phyloP scores from a whole-genome alignment of 2,113 vertebrate species.

The Nothocercus nigrocapillus region DNA sequence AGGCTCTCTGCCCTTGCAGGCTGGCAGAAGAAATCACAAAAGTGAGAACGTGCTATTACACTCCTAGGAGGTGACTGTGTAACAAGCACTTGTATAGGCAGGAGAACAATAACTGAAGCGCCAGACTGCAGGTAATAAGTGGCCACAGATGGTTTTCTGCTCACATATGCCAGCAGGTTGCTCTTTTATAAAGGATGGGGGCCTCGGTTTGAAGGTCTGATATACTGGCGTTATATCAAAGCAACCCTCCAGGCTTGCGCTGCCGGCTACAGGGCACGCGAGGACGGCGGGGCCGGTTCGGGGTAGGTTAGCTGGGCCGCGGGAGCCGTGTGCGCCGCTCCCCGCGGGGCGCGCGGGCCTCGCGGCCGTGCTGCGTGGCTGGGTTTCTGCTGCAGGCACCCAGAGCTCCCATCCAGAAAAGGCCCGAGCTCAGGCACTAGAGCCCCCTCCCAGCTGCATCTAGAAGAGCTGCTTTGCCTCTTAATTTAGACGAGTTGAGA shows the following conservation, averaged over 20 bases:
- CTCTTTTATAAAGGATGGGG: neutral
- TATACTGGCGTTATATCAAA: neutral
- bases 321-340: neutral
- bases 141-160: neutral
- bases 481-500: neutral
- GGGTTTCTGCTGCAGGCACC: neutral
- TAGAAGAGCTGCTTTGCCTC: neutral
- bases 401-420: neutral
- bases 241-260: neutral
- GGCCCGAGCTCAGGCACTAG: neutral
- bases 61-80: neutral
- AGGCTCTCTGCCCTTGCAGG: neutral
- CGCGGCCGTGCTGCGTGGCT: neutral
- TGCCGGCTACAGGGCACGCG: neutral
- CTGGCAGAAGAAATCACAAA: neutral
- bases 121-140: neutral
- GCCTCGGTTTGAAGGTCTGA: neutral
- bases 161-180: neutral
- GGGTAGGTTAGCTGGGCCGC: neutral
- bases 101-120: neutral
- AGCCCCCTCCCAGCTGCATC: neutral
- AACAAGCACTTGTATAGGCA: neutral
- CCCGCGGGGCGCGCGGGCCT: neutral
- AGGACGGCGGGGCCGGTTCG: neutral
- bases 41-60: neutral